Conservation (phyloP, 2,888 invertebrate species). For the Xestia c-nigrum region DNA sequence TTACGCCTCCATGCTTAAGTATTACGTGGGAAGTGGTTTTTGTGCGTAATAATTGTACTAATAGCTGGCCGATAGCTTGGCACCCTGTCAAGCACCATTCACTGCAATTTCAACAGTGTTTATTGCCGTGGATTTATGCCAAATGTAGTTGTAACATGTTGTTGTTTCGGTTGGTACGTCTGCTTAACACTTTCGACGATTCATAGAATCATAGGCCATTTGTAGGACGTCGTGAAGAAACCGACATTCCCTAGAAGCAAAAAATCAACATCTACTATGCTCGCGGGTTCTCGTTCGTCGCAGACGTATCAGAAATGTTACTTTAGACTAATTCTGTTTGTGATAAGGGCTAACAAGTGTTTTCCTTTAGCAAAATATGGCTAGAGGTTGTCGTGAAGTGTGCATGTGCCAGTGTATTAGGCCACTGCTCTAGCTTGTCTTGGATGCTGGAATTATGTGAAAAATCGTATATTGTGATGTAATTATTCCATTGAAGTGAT, state of each 20-base stretch:
- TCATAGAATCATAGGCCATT: background rate
- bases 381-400: background rate
- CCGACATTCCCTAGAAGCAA: background rate
- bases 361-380: background rate
- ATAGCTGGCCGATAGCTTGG: slow-evolving; percentile 41
- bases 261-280: background rate
- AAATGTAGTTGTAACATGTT: slow-evolving; percentile 21
- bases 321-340: background rate
- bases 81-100: slow-evolving; percentile 36
- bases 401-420: background rate
- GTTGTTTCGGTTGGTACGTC: slow-evolving; percentile 16
- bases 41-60: slow-evolving; percentile 38
- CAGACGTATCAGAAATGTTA: background rate
- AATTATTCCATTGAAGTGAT: background rate
- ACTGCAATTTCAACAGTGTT: slow-evolving; percentile 27
- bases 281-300: background rate
- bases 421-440: background rate
- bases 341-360: background rate
- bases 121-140: slow-evolving; percentile 52
- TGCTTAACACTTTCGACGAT: background rate
- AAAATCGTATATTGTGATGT: background rate
- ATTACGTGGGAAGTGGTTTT: slow-evolving; percentile 39
- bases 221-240: background rate
- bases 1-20: slow-evolving; percentile 30
- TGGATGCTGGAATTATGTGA: background rate